A percentile compares a stretch with the other conserved stretches of the same genome.
phyloP scores from a whole-genome alignment of 2,113 vertebrate species.

The Scartelaos histophorus region DNA sequence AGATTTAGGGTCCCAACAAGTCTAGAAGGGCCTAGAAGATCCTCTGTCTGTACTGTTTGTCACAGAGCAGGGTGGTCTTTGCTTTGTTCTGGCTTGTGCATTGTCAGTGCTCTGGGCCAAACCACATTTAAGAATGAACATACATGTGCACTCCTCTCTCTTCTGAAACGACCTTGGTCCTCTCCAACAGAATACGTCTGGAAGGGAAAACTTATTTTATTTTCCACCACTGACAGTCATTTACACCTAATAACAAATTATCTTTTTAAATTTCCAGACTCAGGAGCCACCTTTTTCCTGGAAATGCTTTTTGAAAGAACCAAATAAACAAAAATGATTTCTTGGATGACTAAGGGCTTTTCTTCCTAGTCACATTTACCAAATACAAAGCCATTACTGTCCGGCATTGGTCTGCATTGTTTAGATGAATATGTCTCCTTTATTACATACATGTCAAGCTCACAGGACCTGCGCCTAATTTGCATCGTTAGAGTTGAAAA shows the following conservation, averaged over 20 bases:
- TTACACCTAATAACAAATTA: slow-evolving; percentile 51
- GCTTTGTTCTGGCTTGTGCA: slow-evolving; percentile 62
- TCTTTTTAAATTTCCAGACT: slow-evolving; percentile 19
- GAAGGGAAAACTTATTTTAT: slow-evolving; percentile 30
- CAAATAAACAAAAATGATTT: slow-evolving; percentile 44
- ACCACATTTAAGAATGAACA: slow-evolving; percentile 69
- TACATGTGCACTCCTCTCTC: slow-evolving; percentile 56
- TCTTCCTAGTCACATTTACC: slow-evolving; percentile 40
- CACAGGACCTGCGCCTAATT: slow-evolving; percentile 79
- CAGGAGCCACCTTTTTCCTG: slow-evolving; percentile 27
- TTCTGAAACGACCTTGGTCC: slow-evolving; percentile 39
- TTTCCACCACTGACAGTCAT: slow-evolving; percentile 41
- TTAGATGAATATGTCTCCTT: slow-evolving; percentile 77
- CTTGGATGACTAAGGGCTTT: slow-evolving; percentile 19
- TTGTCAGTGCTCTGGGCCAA: slow-evolving; percentile 63
- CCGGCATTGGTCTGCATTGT: slow-evolving; percentile 71
- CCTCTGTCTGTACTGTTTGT: not conserved
- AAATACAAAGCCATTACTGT: slow-evolving; percentile 64
- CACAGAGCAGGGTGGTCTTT: slow-evolving; percentile 7
- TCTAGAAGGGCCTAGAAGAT: not conserved
- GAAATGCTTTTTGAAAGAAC: slow-evolving; percentile 44
- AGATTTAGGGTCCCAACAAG: not conserved
- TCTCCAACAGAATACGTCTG: slow-evolving; percentile 20
- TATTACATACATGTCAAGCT: slow-evolving; percentile 80
- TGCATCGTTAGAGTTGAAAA: slow-evolving; percentile 79